Conservation (phyloP, 1,140 invertebrate genomes). For the Caerostris extrusa region DNA sequence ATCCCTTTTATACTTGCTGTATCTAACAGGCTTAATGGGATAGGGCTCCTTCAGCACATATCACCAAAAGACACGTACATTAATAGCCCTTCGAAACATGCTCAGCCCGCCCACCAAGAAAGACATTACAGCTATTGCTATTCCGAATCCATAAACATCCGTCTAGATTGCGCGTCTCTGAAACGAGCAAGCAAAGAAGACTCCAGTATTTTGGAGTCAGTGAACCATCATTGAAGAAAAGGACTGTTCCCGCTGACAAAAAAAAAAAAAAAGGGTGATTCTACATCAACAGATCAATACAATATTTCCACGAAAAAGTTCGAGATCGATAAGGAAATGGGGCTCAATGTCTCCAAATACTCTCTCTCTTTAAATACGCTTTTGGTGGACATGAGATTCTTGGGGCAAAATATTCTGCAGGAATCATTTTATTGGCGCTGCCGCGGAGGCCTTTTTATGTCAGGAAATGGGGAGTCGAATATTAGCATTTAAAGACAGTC, state of each 20-base stretch:
- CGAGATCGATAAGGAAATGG: conserved; percentile 4
- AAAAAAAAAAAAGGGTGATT: not conserved
- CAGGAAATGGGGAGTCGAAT: conserved; percentile 5
- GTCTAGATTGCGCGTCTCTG: not conserved
- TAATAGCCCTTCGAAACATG: not conserved
- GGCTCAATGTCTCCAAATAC: conserved; percentile 5
- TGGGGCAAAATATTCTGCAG: not conserved
- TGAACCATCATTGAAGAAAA: not conserved
- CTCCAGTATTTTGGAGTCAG: not conserved
- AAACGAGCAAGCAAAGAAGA: not conserved
- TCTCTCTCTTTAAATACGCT: conserved; percentile 10
- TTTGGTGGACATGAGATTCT: not conserved
- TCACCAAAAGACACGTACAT: not conserved
- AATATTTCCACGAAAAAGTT: not conserved
- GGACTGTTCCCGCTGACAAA: not conserved
- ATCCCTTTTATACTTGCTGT: too few relatives aligned
- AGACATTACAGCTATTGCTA: conserved; percentile 3
- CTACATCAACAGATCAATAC: conserved; percentile 33
- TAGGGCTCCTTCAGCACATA: not conserved
- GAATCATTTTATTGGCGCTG: not conserved
- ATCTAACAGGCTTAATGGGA: too few relatives aligned
- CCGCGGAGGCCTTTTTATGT: not conserved
- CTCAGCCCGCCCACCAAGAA: not conserved
- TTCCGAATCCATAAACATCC: not conserved
- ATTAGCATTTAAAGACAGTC: conserved; percentile 5